Conservation (phyloP, 2,888 invertebrate species). For the Copidosoma aretas region DNA sequence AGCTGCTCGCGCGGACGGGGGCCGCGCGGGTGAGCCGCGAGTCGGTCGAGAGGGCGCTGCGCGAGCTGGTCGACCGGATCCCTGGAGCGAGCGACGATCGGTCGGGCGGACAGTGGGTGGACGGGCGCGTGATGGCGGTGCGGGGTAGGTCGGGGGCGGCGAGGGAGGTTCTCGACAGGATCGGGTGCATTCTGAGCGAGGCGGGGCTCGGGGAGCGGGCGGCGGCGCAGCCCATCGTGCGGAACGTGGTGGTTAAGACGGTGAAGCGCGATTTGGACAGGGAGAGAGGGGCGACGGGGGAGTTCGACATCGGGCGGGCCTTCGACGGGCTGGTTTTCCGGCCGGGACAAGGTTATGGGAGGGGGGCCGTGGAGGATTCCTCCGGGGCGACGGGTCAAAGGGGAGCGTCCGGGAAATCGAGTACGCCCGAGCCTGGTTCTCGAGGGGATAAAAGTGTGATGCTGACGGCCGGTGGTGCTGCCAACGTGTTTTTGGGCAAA, state of each 20-base stretch:
- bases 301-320: constrained; percentile 41
- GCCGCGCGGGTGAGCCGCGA: background rate
- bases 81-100: constrained; percentile 12
- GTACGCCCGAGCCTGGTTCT: too few relatives aligned
- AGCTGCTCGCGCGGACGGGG: constrained; percentile 9
- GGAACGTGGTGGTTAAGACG: constrained; percentile 51
- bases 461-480: too few relatives aligned
- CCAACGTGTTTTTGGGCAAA: background rate
- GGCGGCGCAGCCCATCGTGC: constrained; percentile 40
- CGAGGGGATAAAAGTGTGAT: too few relatives aligned
- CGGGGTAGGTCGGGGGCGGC: background rate
- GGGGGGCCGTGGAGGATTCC: background rate
- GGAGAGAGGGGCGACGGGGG: constrained; percentile 33
- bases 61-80: constrained; percentile 12
- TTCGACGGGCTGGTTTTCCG: constrained; percentile 33
- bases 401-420: background rate
- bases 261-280: constrained; percentile 44
- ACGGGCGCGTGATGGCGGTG: background rate
- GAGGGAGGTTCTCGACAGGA: constrained; percentile 28
- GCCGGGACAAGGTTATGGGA: background rate
- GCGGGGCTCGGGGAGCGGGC: constrained; percentile 43
- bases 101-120: constrained; percentile 7
- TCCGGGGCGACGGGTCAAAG: background rate
- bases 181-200: constrained; percentile 37
- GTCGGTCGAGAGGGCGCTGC: constrained; percentile 24